Conservation (phyloP, 2,113 vertebrate species). For the Ptyas mucosa region DNA sequence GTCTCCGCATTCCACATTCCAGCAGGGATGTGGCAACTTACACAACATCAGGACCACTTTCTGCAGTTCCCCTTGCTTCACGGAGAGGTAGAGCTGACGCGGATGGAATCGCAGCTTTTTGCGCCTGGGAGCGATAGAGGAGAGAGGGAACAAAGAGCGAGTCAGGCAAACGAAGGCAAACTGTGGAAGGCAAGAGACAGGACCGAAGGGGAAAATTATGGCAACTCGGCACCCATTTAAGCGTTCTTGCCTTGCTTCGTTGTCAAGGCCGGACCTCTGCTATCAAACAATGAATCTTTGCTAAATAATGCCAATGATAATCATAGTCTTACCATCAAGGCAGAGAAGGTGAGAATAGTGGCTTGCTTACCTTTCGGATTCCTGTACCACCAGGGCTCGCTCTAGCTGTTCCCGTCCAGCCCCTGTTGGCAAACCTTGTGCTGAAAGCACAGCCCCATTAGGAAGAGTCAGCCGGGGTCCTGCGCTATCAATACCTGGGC, state of each 20-base stretch:
- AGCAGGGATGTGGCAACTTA: background rate
- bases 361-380: constrained; percentile 8
- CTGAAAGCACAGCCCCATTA: constrained; percentile 2
- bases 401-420: constrained; percentile 5
- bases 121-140: constrained; percentile 62
- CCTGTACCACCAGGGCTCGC: constrained; percentile 19
- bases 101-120: constrained; percentile 93
- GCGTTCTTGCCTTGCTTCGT: background rate
- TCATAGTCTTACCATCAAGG: background rate
- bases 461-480: constrained; percentile 6
- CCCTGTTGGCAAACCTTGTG: background rate
- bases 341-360: rapidly evolving
- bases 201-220: background rate
- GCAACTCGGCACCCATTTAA: background rate
- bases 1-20: background rate
- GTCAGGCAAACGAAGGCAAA: background rate
- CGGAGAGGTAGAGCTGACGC: constrained; percentile 83
- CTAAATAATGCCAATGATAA: background rate
- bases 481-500: constrained; percentile 16
- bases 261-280: too few relatives aligned
- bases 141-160: background rate
- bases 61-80: constrained; percentile 88
- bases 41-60: constrained; percentile 83
- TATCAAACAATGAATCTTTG: background rate
- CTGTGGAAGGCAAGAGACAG: background rate